A percentile compares a stretch with the other conserved stretches of the same genome.
Evolutionary conservation across 2,797 vertebrate genomes (phyloP).

Genomic region (Acanthornis magna): DNA sequence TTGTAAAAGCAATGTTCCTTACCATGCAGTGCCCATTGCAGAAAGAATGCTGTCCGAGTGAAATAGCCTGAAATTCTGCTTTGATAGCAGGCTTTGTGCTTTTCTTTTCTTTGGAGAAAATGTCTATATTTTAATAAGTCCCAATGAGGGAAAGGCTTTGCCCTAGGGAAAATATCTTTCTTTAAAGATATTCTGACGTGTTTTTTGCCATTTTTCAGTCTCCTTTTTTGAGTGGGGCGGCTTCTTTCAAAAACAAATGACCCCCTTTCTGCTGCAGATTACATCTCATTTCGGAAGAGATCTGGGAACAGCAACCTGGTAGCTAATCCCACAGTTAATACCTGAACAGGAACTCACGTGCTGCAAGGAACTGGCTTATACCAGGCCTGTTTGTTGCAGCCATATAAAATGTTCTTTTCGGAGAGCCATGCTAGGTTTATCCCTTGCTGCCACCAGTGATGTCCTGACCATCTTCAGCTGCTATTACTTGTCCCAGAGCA

Average conservation of each 20-base stretch:
- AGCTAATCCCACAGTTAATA: not conserved
- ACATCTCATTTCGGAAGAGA: not conserved
- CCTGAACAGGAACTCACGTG: not conserved
- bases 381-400: not conserved
- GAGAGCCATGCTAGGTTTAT: not conserved
- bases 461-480: not conserved
- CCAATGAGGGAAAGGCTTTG: not conserved
- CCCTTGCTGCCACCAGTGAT: not conserved
- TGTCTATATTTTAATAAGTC: slow-evolving; percentile 6
- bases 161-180: not conserved
- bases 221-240: not conserved
- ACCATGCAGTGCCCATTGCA: not conserved
- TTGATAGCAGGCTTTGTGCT: not conserved
- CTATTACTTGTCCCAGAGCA: not conserved
- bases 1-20: not conserved
- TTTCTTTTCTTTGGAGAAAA: not conserved
- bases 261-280: not conserved
- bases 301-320: not conserved
- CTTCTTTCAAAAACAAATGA: not conserved
- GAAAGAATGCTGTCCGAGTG: not conserved
- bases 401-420: not conserved
- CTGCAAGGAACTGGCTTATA: not conserved
- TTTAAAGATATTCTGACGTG: not conserved
- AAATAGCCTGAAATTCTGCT: not conserved
- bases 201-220: not conserved